Percentiles rank a stretch among this genome's conserved stretches.
phyloP scores from a whole-genome alignment of 2,113 vertebrate genomes.

The Notarius lentiginosus region DNA sequence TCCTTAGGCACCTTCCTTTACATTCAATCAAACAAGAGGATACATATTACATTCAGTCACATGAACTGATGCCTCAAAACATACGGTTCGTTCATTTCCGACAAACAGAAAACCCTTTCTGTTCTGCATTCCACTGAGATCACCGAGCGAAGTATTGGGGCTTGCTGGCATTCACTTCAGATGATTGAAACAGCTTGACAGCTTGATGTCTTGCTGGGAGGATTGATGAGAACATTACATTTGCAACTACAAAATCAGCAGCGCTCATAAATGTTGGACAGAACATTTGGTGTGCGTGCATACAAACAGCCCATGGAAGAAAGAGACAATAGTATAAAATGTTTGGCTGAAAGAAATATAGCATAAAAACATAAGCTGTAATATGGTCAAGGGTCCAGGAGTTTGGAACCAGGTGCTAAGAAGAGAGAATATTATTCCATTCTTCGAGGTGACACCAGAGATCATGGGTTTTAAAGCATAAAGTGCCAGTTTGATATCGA shows the following conservation, averaged over 20 bases:
- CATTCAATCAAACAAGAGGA: constrained; percentile 33
- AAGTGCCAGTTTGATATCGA: constrained; percentile 47
- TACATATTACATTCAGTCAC: constrained; percentile 44
- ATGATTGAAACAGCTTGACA: constrained; percentile 75
- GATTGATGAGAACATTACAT: constrained; percentile 76
- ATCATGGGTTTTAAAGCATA: constrained; percentile 56
- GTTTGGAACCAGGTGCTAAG: constrained; percentile 40
- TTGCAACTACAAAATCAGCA: constrained; percentile 70
- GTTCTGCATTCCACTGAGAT: constrained; percentile 58
- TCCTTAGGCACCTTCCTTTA: constrained; percentile 10
- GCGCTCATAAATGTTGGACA: constrained; percentile 57
- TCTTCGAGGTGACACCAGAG: constrained; percentile 51
- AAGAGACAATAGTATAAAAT: constrained; percentile 41
- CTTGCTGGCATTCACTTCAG: constrained; percentile 62
- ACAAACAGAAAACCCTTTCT: constrained; percentile 45
- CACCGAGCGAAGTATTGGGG: constrained; percentile 57
- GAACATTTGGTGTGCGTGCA: constrained; percentile 54
- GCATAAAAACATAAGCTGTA: constrained; percentile 40
- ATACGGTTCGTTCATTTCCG: constrained; percentile 46
- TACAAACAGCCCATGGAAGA: constrained; percentile 53
- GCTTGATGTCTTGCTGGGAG: constrained; percentile 69
- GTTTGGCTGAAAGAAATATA: constrained; percentile 20
- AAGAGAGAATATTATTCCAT: constrained; percentile 50
- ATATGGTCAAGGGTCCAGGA: constrained; percentile 33
- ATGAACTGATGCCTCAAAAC: constrained; percentile 45